Evolutionary conservation across 2,888 invertebrate genomes (phyloP), one percentile per base, ranked within the genome.

Genomic region (Agrotis ipsilon): DNA sequence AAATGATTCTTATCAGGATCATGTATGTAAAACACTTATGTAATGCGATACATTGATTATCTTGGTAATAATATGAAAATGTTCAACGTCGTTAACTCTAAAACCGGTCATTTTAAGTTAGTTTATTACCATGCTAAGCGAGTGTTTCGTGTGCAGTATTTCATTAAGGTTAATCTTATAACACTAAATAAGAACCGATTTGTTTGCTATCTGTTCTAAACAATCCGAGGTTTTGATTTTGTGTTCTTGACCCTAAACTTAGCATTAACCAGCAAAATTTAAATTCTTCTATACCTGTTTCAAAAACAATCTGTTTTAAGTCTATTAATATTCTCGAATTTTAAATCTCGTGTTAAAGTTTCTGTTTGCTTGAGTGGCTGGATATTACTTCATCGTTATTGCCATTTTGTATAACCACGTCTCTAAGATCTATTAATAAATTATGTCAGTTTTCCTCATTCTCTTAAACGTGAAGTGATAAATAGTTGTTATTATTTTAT

Each of bases 71-170:
- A 75, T 58, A 51, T 68, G 45, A 68, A 68, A 75, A 72, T 69
- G 57, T 68, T 59, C 21, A 49, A 71, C 62, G 69, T 75, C 72
- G 49, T 83, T 83, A 80, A 78, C 75, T 78, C 62, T 66, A 81
- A 82, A 72, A 75, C 39, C 18, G 45, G 54, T 51, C 18, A 66
- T 32, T 71, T 72, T 59, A 71, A 48, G 21, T 75, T 52, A 46
- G 27, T 58, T 72, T 74, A 70, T 57, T 55, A 62, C 32, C 24
- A 14, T 18, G 43, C 63, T 52, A 48, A 58, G 43, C 24, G 52
- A 61, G 63, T 61, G 43, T 64, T 66, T 45, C 14, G 7, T 62
- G 48, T 65, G 21, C 27, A 61, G 19, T 49, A 64, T 60, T 80
- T 55, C 21, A 80, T 49, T 64, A 57, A 57, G 32, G 67, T 52